These are phyloP conservation scores for Ammodytes dubius DNA, from an alignment of 2,113 vertebrate species.

Conservation along the genomic window DNA sequence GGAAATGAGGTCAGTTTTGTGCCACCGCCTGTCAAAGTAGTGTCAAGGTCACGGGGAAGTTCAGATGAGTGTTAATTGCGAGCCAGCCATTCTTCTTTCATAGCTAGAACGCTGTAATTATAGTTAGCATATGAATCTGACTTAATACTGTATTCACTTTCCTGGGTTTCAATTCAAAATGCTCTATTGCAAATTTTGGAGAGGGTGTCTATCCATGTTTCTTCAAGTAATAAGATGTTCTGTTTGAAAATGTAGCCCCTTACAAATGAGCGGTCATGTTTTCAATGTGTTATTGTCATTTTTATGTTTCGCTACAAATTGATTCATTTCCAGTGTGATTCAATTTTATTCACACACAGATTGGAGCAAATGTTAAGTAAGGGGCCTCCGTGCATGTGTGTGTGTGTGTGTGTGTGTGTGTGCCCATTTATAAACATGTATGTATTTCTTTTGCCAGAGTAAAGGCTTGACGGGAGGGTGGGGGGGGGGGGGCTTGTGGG, in stretches of 20 bases:
- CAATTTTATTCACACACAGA: slow-evolving; percentile 2
- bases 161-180: neutral
- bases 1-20: slow-evolving; percentile 42
- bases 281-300: neutral
- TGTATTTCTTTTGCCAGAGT: slow-evolving; percentile 60
- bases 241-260: neutral
- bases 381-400: slow-evolving; percentile 42
- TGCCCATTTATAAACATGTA: slow-evolving; percentile 68
- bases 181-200: neutral
- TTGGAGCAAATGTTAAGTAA: neutral
- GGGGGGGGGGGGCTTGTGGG: neutral
- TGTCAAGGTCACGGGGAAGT: slow-evolving; percentile 59
- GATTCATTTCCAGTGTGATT: neutral
- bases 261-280: neutral
- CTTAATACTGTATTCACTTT: neutral
- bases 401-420: slow-evolving; percentile 35
- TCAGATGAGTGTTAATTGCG: slow-evolving; percentile 5
- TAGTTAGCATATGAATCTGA: neutral
- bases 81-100: slow-evolving; percentile 13
- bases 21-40: slow-evolving; percentile 22
- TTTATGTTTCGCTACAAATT: neutral
- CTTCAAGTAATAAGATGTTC: neutral
- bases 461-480: slow-evolving; percentile 13
- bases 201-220: neutral
- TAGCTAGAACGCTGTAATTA: neutral